Evolutionary conservation across 37 sponge, comb jelly and placozoan species (phyloP), one percentile per base, ranked within the genome.

Genomic region (Oscarella lobularis): DNA sequence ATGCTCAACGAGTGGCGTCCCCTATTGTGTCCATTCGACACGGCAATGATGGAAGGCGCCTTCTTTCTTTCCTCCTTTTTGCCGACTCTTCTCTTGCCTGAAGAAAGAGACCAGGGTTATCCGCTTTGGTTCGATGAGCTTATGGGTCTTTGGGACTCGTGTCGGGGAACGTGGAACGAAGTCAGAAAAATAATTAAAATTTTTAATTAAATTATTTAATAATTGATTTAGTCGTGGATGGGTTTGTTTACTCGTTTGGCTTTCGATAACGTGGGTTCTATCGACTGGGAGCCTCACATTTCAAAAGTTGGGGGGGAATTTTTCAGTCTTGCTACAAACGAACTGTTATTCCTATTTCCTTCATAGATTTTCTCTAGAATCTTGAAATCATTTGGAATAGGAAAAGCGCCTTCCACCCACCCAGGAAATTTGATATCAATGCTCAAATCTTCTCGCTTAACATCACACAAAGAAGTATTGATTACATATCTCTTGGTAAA

Each of bases 241-340:
- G 55, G 67, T 14, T 78, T 96, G 39, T 78, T 93, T 78, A 70
- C 83, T 34, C 81, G 90, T 32, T 66, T 96, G 32, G 90, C 97
- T 4, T 68, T 38, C 35, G 73, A 88, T 66, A 83, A 74, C 34
- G 60, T 87, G 14, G 97, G 97, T 4, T 39, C 80, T 41, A 77
- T 89, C 67, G 88, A 96, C 75, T 96, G 97, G 97, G 74, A 41
- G n/a, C 97, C 97, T 66, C 79, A 92, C 81, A 33, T 96, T 2
- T 77, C 85, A 5, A 80, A 87, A 82, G 95, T 94, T 67, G 14
- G 9, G 60, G 9, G 20, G 60, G 20, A 27, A 48, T n/a, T n/a
- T n/a, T n/a, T n/a, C n/a, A n/a, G n/a, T n/a, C n/a, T n/a, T n/a
- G n/a, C n/a, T n/a, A n/a, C n/a, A n/a, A n/a, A n/a, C n/a, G n/a